Evolutionary conservation across 2,888 invertebrate genomes (phyloP).

Genomic region (Notodonta dromedarius): DNA sequence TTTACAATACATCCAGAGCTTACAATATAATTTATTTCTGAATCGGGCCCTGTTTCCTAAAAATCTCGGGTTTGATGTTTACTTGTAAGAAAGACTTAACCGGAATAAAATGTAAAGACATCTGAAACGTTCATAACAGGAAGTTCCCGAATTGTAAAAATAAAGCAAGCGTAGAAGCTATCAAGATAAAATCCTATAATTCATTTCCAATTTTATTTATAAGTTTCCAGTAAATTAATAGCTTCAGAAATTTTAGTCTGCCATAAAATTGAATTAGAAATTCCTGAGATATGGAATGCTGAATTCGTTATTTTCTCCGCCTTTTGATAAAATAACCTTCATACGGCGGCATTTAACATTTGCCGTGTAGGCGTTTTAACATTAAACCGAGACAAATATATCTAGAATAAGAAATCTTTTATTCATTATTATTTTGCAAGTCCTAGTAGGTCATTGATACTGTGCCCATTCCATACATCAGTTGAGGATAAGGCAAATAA

Average conservation of each 20-base stretch:
- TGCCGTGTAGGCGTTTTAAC: not conserved
- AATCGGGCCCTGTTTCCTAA: not conserved
- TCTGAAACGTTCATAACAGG: too few relatives aligned
- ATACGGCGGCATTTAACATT: not conserved
- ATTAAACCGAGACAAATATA: not conserved
- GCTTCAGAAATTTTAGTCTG: not conserved
- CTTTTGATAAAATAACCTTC: constrained; percentile 1
- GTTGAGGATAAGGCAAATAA: constrained; percentile 14
- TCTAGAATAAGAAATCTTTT: constrained; percentile 17
- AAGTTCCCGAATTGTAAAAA: too few relatives aligned
- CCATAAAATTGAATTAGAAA: not conserved
- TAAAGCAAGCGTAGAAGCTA: too few relatives aligned
- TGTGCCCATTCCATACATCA: constrained; percentile 20
- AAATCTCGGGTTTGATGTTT: not conserved
- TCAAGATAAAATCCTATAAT: too few relatives aligned
- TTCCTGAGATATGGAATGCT: constrained; percentile 5
- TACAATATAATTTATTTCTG: not conserved
- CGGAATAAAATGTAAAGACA: too few relatives aligned
- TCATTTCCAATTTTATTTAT: too few relatives aligned
- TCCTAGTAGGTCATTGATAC: constrained; percentile 31
- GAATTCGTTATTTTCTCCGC: constrained; percentile 5
- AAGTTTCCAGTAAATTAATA: not conserved
- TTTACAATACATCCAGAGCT: too few relatives aligned
- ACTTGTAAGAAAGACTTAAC: too few relatives aligned
- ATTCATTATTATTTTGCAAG: constrained; percentile 20